Evolutionary conservation across 2,888 invertebrate genomes (phyloP), one percentile per base, ranked within the genome.

Genomic region (Tricholauxania praeusta): DNA sequence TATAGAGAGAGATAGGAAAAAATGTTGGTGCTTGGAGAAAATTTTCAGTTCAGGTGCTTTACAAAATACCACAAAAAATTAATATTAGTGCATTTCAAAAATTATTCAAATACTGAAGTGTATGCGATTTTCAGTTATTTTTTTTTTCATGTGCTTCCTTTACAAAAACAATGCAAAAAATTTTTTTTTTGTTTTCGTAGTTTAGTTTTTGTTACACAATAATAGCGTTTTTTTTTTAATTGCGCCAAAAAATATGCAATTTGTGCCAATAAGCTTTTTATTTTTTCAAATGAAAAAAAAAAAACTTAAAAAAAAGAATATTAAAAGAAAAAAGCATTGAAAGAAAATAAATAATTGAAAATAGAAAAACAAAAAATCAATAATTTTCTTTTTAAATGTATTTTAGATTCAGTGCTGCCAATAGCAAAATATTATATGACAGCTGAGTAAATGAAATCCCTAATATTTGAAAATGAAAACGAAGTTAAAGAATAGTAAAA

Each of bases 171-270:
- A 69, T 76, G 28, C n/a, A 69, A 72, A 74, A 74, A 68, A 57
- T 60, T 53, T 51, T 17, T 51, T 67, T 72, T 63, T 62, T 52
- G 51, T 49, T 69, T 70, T 64, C 3, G 28, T 28, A 28, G 28
- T 28, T 52, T 28, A 28, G 15, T 69, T 70, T 60, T 52, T 51
- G 15, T 19, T 68, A 75, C 72, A 80, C 64, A 66, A 71, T 57
- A 71, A 70, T 53, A 48, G 32, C 57, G 32, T 52, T 65, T 51
- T 49, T 53, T 73, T 64, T 72, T 66, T 57, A 12, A 83, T 84
- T 84, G 83, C 83, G 83, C 83, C 83, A 83, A 83, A 83, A 83
- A 83, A 83, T 83, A 83, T 83, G 83, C 83, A 83, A 84, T 81
- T 79, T 80, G 75, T 72, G 72, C 72, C 67, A 73, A 75, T 73